Evolutionary conservation across 2,888 invertebrate species (phyloP).

Genomic region (Platycnemis pennipes): DNA sequence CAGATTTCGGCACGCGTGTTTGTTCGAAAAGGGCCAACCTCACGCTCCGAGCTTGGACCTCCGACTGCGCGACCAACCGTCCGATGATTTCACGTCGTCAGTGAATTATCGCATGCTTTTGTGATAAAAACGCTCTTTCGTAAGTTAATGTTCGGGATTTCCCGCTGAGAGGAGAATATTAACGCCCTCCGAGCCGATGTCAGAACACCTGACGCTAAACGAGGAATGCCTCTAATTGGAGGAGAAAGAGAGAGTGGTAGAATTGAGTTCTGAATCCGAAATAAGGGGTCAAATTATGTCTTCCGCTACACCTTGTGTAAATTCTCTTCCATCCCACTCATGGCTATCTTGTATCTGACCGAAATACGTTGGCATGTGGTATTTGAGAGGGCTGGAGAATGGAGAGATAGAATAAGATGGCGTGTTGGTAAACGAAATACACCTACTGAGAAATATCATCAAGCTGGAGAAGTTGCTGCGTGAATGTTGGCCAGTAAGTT

Average conservation of each 20-base stretch:
- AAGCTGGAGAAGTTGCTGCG: too few relatives aligned
- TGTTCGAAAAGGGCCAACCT: neutral
- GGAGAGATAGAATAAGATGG: too few relatives aligned
- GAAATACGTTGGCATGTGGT: too few relatives aligned
- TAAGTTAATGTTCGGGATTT: neutral
- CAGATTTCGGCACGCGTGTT: too few relatives aligned
- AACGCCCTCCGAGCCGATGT: neutral
- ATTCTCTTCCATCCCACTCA: too few relatives aligned
- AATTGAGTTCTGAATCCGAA: neutral
- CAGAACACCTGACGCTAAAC: neutral
- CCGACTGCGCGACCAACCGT: neutral
- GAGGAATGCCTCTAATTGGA: neutral
- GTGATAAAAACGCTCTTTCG: neutral
- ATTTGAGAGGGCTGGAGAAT: too few relatives aligned
- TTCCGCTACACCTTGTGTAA: too few relatives aligned
- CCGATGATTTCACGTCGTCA: neutral
- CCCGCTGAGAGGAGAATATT: neutral
- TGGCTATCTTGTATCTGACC: too few relatives aligned
- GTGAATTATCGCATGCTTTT: neutral
- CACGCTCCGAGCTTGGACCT: neutral
- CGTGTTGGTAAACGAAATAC: too few relatives aligned
- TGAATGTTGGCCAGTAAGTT: too few relatives aligned
- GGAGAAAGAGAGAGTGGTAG: neutral
- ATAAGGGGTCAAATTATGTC: neutral
- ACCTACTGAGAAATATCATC: too few relatives aligned